Percentiles rank a stretch among this genome's conserved stretches.
phyloP scores from a whole-genome alignment of 2,888 invertebrate genomes.

The Argynnis bischoffii region DNA sequence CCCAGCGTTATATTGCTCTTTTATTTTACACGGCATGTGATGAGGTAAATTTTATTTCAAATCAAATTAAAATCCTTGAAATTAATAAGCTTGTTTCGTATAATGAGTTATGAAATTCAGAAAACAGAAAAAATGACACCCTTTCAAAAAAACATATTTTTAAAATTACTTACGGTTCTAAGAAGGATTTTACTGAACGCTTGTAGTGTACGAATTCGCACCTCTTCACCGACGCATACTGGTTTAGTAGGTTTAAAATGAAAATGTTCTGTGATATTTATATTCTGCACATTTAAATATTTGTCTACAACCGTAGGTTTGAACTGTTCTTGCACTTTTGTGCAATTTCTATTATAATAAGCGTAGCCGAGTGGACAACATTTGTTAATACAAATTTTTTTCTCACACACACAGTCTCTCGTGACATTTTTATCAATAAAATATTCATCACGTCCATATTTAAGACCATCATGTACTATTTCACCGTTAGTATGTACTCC shows the following conservation, averaged over 20 bases:
- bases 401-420: conserved; percentile 54
- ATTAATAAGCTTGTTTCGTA: too few species aligned
- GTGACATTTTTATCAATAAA: conserved; percentile 45
- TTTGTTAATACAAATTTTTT: conserved; percentile 54
- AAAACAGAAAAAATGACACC: too few species aligned
- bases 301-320: conserved; percentile 54
- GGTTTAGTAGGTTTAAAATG: conserved; percentile 53
- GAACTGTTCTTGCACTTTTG: conserved; percentile 45
- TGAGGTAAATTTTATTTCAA: too few species aligned
- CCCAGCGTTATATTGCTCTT: too few species aligned
- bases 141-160: not conserved
- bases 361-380: conserved; percentile 60
- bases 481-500: conserved; percentile 49
- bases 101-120: too few species aligned
- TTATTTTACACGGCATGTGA: too few species aligned
- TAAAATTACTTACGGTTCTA: conserved; percentile 28
- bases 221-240: conserved; percentile 48
- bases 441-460: conserved; percentile 52
- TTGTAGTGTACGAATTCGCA: conserved; percentile 31
- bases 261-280: conserved; percentile 49
- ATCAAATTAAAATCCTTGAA: too few species aligned
- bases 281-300: conserved; percentile 41
- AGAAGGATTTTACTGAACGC: conserved; percentile 6
- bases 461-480: conserved; percentile 47
- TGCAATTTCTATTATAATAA: conserved; percentile 49